Evolutionary conservation across 2,888 invertebrate species (phyloP).

Genomic region (Ophonus ardosiacus): DNA sequence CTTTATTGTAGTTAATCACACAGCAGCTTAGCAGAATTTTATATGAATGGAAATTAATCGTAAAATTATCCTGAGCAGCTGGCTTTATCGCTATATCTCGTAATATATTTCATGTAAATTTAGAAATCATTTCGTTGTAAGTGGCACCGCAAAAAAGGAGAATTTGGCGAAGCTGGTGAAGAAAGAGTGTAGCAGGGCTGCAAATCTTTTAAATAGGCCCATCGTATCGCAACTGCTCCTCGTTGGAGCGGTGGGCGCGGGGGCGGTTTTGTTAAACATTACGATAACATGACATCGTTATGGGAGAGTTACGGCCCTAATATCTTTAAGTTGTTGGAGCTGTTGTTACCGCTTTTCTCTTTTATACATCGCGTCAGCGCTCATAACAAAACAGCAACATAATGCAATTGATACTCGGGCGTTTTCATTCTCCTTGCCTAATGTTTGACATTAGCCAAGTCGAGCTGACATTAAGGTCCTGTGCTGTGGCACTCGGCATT

Average conservation of each 20-base stretch:
- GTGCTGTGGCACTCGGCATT: slow-evolving; percentile 13
- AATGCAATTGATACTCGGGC: slow-evolving; percentile 56
- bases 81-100: slow-evolving; percentile 30
- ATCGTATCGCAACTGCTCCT: slow-evolving; percentile 55
- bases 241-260: slow-evolving; percentile 14
- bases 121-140: slow-evolving; percentile 53
- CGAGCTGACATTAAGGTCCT: slow-evolving; percentile 46
- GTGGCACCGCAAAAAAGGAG: slow-evolving; percentile 26
- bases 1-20: neutral
- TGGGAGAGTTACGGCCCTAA: slow-evolving; percentile 60
- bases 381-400: slow-evolving; percentile 34
- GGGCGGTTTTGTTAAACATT: slow-evolving; percentile 61
- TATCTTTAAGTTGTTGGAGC: slow-evolving; percentile 63
- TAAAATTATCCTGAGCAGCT: slow-evolving; percentile 36
- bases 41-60: slow-evolving; percentile 48
- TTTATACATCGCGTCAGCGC: slow-evolving; percentile 34
- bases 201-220: slow-evolving; percentile 73
- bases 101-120: slow-evolving; percentile 59
- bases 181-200: slow-evolving; percentile 64
- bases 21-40: slow-evolving; percentile 10
- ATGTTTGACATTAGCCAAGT: slow-evolving; percentile 61
- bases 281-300: slow-evolving; percentile 64
- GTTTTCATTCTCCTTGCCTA: slow-evolving; percentile 49
- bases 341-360: slow-evolving; percentile 56
- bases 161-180: slow-evolving; percentile 16